Conservation (phyloP, 2,888 invertebrate species). For the Phragmatobia fuliginosa region DNA sequence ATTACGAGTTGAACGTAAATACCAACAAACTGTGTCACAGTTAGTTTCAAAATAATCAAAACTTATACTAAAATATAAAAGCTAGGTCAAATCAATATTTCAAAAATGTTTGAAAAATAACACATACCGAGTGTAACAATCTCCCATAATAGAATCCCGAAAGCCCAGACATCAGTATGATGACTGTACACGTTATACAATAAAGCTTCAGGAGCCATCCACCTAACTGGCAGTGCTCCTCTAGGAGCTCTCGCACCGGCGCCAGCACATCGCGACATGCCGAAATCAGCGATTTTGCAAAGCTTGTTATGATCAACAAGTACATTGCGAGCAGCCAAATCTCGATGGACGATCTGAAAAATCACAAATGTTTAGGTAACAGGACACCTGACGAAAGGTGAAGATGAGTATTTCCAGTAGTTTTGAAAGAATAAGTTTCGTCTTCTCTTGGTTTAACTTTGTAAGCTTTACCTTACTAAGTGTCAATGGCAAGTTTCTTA, state of each 20-base stretch:
- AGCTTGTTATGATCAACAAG: slow-evolving; percentile 94
- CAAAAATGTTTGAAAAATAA: not conserved
- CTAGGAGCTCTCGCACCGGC: slow-evolving; percentile 77
- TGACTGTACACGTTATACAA: slow-evolving; percentile 92
- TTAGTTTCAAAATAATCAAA: too few relatives aligned
- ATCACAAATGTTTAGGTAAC: not conserved
- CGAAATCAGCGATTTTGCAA: slow-evolving; percentile 96
- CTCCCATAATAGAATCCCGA: slow-evolving; percentile 95
- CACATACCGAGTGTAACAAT: slow-evolving; percentile 92
- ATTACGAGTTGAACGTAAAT: too few relatives aligned
- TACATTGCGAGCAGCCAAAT: slow-evolving; percentile 93
- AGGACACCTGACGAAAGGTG: too few relatives aligned
- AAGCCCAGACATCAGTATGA: slow-evolving; percentile 95
- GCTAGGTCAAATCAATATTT: not conserved
- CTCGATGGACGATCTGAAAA: slow-evolving; percentile 93
- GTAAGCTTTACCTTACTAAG: not conserved
- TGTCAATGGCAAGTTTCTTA: not conserved
- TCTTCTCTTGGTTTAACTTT: too few relatives aligned
- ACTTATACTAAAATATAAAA: not conserved
- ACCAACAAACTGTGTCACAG: too few relatives aligned
- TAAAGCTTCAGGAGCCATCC: slow-evolving; percentile 95
- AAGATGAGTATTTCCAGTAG: too few relatives aligned
- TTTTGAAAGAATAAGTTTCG: too few relatives aligned
- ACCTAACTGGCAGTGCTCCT: slow-evolving; percentile 90
- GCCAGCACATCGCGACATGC: slow-evolving; percentile 91